A percentile compares a stretch with the other conserved stretches of the same genome.
These are phyloP conservation scores for Panagrolaimus sp. DNA, from an alignment of 1,140 invertebrate species.

Conservation along the genomic window DNA sequence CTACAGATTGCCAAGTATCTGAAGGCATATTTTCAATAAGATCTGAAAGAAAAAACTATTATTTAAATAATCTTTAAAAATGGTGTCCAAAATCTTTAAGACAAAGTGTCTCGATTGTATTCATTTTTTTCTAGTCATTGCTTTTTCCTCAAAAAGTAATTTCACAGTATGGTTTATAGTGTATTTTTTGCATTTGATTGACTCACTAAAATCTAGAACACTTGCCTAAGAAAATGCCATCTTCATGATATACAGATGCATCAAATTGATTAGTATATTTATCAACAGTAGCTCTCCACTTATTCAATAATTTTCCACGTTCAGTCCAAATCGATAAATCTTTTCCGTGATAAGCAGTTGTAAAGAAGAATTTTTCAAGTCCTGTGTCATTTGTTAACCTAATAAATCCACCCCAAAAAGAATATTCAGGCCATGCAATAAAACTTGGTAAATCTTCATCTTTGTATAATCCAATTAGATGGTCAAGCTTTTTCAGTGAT, in stretches of 20 bases:
- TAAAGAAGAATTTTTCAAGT: slow-evolving; percentile 56
- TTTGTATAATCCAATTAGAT: slow-evolving; percentile 20
- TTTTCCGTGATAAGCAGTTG: slow-evolving; percentile 55
- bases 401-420: slow-evolving; percentile 51
- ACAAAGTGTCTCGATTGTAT: too few relatives aligned
- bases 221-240: slow-evolving; percentile 42
- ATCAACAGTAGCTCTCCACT: slow-evolving; percentile 50
- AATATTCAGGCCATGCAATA: slow-evolving; percentile 53
- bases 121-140: too few relatives aligned
- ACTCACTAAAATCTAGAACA: too few relatives aligned
- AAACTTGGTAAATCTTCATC: slow-evolving; percentile 50
- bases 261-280: slow-evolving; percentile 51
- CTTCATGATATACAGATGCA: slow-evolving; percentile 55
- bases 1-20: slow-evolving; percentile 61
- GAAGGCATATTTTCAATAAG: slow-evolving; percentile 60
- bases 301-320: slow-evolving; percentile 50
- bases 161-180: too few relatives aligned
- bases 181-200: too few relatives aligned
- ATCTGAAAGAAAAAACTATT: slow-evolving; percentile 25
- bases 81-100: too few relatives aligned
- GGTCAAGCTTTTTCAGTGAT: neutral
- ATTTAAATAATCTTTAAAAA: too few relatives aligned
- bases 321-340: slow-evolving; percentile 49
- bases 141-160: too few relatives aligned
- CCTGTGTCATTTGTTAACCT: slow-evolving; percentile 46